These are phyloP conservation scores for Tokudaia tokunoshimensis DNA, from an alignment of 2,797 vertebrate genomes.

Conservation along the genomic window DNA sequence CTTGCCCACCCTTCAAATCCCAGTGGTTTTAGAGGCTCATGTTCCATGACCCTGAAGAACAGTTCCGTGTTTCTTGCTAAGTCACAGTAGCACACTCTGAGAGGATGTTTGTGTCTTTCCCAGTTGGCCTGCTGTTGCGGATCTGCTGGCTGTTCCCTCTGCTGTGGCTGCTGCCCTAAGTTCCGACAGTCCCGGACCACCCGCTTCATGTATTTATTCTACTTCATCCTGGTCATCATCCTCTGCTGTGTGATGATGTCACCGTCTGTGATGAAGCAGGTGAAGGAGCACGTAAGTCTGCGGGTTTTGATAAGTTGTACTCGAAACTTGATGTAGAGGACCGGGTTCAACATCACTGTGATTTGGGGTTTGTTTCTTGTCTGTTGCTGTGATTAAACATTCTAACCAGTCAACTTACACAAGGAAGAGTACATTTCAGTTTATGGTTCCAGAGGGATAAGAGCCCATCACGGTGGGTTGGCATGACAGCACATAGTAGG, in stretches of 20 bases:
- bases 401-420: background rate
- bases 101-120: conserved; percentile 43
- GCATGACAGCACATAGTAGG: background rate
- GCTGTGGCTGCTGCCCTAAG: conserved; percentile 96
- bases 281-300: conserved; percentile 90
- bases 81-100: background rate
- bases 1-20: background rate
- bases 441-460: background rate
- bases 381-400: background rate
- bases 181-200: conserved; percentile 98
- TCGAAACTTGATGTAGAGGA: background rate
- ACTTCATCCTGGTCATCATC: conserved; percentile 95
- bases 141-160: conserved; percentile 94
- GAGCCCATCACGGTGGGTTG: background rate
- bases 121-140: conserved; percentile 99
- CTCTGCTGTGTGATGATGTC: conserved; percentile 98
- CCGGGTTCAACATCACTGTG: background rate
- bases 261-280: conserved; percentile 90
- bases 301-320: background rate
- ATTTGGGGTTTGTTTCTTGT: background rate
- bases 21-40: background rate
- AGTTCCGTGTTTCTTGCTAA: background rate
- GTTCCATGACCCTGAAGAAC: background rate
- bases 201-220: conserved; percentile 96
- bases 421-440: background rate